Evolutionary conservation across 2,797 vertebrate genomes (phyloP).

Genomic region (Delichon dasypus): DNA sequence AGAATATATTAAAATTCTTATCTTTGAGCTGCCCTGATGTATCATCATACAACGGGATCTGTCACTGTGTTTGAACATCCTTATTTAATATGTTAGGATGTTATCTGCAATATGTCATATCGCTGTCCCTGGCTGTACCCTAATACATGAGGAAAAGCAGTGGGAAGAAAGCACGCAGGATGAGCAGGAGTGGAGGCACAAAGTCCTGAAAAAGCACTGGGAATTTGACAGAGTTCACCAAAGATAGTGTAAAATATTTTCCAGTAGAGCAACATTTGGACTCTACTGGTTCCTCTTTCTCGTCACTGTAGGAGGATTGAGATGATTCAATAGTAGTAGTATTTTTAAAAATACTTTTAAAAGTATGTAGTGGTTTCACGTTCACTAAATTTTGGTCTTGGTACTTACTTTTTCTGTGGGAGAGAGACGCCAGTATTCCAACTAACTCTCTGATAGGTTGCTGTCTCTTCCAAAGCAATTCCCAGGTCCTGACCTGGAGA

Average conservation of each 20-base stretch:
- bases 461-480: too few relatives aligned
- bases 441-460: too few relatives aligned
- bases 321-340: neutral
- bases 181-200: neutral
- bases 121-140: neutral
- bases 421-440: too few relatives aligned
- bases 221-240: neutral
- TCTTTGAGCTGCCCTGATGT: conserved; percentile 57
- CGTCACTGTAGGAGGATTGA: neutral
- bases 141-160: neutral
- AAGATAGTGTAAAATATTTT: neutral
- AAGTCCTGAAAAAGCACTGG: neutral
- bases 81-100: conserved; percentile 65
- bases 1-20: conserved; percentile 66
- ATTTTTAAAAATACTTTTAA: neutral
- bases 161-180: neutral
- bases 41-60: conserved; percentile 63
- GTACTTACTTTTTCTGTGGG: too few relatives aligned
- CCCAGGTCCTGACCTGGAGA: too few relatives aligned
- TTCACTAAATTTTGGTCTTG: too few relatives aligned
- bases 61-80: conserved; percentile 60
- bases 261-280: neutral
- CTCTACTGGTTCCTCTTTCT: neutral
- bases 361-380: too few relatives aligned
- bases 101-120: conserved; percentile 55